Percentiles rank a stretch among this genome's conserved stretches.
These are phyloP conservation scores for Lithophane ornitopus DNA, from an alignment of 2,888 invertebrate species.

Conservation along the genomic window DNA sequence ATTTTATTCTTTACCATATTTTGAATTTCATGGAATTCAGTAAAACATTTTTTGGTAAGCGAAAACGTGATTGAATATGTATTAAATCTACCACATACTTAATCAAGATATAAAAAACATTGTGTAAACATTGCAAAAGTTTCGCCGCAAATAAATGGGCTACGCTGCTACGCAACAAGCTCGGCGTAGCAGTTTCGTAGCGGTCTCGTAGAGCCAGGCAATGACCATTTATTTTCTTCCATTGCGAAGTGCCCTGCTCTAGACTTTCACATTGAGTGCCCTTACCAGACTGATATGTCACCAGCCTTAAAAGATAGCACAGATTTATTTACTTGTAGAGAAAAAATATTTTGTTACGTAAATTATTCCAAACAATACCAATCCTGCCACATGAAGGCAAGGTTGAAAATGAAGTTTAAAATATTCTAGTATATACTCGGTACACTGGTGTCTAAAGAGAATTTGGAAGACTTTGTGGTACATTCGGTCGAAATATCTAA, in stretches of 20 bases:
- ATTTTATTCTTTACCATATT: constrained; percentile 19
- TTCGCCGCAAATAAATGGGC: constrained; percentile 26
- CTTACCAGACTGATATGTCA: constrained; percentile 12
- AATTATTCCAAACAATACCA: neutral
- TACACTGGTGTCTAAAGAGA: constrained; percentile 26
- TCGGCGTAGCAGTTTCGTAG: constrained; percentile 37
- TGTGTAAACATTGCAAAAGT: constrained; percentile 14
- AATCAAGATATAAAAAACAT: neutral
- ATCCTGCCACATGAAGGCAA: neutral
- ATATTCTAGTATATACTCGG: constrained; percentile 21
- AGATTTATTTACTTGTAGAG: neutral
- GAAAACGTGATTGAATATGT: constrained; percentile 2
- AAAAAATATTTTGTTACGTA: neutral
- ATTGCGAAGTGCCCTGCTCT: constrained; percentile 7
- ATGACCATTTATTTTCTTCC: constrained; percentile 45
- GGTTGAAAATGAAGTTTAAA: constrained; percentile 27
- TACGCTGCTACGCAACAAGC: constrained; percentile 35
- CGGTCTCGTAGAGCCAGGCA: constrained; percentile 28
- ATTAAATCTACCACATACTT: neutral
- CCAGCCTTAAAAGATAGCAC: neutral
- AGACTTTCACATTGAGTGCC: constrained; percentile 8
- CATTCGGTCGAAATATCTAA: neutral
- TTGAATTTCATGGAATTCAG: constrained; percentile 14
- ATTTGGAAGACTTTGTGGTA: neutral
- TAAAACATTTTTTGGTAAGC: neutral